A percentile compares a stretch with the other conserved stretches of the same genome.
phyloP scores from a whole-genome alignment of 2,113 vertebrate species.

The Turdus rufiventris region DNA sequence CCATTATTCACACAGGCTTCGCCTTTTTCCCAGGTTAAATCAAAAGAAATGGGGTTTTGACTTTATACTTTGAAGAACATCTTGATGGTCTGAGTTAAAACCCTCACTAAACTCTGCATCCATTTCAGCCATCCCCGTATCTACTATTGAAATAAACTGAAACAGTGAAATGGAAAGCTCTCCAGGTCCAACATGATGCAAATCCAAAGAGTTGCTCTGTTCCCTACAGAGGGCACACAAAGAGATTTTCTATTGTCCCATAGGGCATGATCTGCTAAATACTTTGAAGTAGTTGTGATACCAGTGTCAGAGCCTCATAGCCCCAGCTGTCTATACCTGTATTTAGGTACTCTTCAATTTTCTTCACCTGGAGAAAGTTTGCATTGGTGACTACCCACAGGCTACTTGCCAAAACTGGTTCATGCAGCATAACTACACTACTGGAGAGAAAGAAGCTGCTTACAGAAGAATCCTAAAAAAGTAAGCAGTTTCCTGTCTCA shows the following conservation, averaged over 20 bases:
- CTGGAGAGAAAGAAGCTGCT: neutral
- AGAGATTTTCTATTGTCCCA: neutral
- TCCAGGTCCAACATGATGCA: rapidly evolving
- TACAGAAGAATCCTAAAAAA: neutral
- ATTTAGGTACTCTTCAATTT: neutral
- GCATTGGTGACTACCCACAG: neutral
- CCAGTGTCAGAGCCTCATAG: neutral
- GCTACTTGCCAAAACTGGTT: neutral
- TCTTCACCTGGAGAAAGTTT: neutral
- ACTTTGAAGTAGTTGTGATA: neutral
- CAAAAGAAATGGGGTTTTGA: neutral
- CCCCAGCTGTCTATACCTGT: neutral
- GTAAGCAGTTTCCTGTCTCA: neutral
- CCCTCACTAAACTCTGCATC: neutral
- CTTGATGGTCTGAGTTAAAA: neutral
- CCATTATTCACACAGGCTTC: neutral
- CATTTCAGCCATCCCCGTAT: neutral
- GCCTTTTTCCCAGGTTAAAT: neutral
- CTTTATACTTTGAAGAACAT: neutral
- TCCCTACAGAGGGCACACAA: neutral
- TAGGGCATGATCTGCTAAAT: neutral
- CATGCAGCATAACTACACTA: neutral
- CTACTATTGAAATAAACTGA: neutral
- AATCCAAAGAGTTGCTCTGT: neutral
- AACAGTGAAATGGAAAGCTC: neutral